These are phyloP conservation scores for Rhinoptilus africanus DNA, from an alignment of 2,113 vertebrate genomes.

Conservation along the genomic window DNA sequence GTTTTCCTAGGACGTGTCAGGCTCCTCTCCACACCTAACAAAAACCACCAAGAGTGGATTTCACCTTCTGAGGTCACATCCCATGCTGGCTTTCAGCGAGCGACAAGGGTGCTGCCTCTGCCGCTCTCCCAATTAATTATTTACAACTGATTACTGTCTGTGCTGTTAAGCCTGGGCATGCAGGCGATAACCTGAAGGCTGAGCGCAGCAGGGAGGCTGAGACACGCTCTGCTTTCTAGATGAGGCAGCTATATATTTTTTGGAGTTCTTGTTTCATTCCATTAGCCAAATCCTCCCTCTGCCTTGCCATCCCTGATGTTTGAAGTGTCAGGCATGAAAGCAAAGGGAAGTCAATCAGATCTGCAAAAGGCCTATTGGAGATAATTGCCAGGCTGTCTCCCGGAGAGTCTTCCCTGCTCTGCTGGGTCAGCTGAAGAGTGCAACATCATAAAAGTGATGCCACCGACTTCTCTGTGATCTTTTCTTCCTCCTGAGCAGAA, in stretches of 20 bases:
- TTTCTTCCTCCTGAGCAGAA: background rate
- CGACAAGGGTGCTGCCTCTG: background rate
- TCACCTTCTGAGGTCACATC: background rate
- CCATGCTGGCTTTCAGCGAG: background rate
- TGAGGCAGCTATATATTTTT: background rate
- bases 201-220: background rate
- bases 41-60: background rate
- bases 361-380: background rate
- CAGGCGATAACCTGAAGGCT: background rate
- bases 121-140: background rate
- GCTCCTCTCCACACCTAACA: background rate
- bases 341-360: slow-evolving; percentile 36
- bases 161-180: background rate
- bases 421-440: background rate
- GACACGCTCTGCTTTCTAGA: background rate
- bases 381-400: slow-evolving; percentile 24
- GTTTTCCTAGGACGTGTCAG: background rate
- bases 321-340: slow-evolving; percentile 57
- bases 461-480: slow-evolving; percentile 10
- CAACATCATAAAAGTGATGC: background rate
- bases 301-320: background rate
- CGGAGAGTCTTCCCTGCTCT: background rate
- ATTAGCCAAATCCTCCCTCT: slow-evolving; percentile 2
- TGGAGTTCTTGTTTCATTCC: background rate
- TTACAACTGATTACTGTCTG: background rate